Base-by-base conservation (phyloP, 2,113 vertebrate genomes). In the Anarhynchus alexandrinus region DNA sequence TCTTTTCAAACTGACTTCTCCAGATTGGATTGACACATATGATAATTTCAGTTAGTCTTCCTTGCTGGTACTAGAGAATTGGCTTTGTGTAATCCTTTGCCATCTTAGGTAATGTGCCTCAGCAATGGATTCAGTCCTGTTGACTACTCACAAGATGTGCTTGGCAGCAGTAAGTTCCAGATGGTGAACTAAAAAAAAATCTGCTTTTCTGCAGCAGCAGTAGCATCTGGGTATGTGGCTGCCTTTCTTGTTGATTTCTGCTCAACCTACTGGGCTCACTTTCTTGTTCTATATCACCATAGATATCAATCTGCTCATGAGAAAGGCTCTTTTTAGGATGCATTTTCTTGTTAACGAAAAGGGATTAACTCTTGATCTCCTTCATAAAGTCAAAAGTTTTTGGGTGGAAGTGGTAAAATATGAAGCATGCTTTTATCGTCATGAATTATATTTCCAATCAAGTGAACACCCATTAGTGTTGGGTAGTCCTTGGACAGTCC, bases 101-200 rank as follows among this genome's bases (percentile, higher is more conserved):
- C 52, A 77, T 90, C 54, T 71, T 85, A 70, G 36, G 82, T 84
- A 78, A 89, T 47, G 25, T 87, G 86, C 40, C 70, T 88, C 66
- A 81, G 81, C 51, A 62, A n/a, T 83, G 76, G 54, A 57, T 90
- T 93, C 45, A 47, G 86, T 74, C 61, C 38, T 27, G 36, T 1
- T 77, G 77, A 82, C 66, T 82, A 93, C 89, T 93, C 55, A 80
- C 45, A 86, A 87, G 93, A 93, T 82, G 45, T 88, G 55, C 29
- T 94, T 97, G 94, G 94, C 96, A 96, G 67, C 77, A 81, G 32
- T n/a, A 89, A 34, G 15, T 40, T 88, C 74, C 96, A 97, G 97
- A 96, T 95, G 94, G 93, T 85, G 80, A 89, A 54, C 91, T 89
- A 64, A 72, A 93, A 72, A 93, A 76, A 93, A 40, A 61, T 20